Percentiles rank a stretch among this genome's conserved stretches.
These are phyloP conservation scores for Tenrec ecaudatus DNA, from an alignment of 2,113 vertebrate genomes.

Conservation along the genomic window DNA sequence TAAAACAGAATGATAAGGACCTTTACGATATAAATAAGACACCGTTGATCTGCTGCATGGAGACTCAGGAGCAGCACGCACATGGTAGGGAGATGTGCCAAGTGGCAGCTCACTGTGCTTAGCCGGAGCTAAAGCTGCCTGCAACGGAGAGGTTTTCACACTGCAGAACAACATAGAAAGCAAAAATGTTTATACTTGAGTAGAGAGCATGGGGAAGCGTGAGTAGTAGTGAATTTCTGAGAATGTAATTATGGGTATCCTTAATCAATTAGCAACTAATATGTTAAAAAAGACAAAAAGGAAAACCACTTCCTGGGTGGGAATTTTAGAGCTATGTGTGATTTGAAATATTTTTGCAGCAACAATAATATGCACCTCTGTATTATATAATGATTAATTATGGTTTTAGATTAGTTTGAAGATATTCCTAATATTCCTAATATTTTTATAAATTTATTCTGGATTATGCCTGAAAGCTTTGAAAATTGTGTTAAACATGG, in stretches of 20 bases:
- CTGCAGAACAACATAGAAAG: slow-evolving; percentile 52
- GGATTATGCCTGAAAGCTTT: not conserved
- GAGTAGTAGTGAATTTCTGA: slow-evolving; percentile 10
- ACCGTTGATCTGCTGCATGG: not conserved
- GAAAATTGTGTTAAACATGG: not conserved
- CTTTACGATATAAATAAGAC: not conserved
- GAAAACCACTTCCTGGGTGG: not conserved
- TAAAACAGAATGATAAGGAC: not conserved
- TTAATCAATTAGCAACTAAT: slow-evolving; percentile 15
- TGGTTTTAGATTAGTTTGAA: not conserved
- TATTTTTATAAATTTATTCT: slow-evolving; percentile 21
- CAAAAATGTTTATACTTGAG: slow-evolving; percentile 16
- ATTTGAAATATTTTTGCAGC: not conserved
- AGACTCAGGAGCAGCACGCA: not conserved
- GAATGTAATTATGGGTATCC: slow-evolving; percentile 48
- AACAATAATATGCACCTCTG: not conserved
- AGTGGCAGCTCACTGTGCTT: not conserved
- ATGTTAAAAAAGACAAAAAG: slow-evolving; percentile 33
- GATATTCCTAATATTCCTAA: not conserved
- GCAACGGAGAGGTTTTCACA: slow-evolving; percentile 15
- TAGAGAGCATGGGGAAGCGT: not conserved
- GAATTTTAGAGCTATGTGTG: not conserved
- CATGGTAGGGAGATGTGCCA: not conserved
- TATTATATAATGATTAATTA: not conserved
- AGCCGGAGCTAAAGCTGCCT: not conserved